Evolutionary conservation across 2,888 invertebrate species (phyloP).

Genomic region (Metallyticus violacea): DNA sequence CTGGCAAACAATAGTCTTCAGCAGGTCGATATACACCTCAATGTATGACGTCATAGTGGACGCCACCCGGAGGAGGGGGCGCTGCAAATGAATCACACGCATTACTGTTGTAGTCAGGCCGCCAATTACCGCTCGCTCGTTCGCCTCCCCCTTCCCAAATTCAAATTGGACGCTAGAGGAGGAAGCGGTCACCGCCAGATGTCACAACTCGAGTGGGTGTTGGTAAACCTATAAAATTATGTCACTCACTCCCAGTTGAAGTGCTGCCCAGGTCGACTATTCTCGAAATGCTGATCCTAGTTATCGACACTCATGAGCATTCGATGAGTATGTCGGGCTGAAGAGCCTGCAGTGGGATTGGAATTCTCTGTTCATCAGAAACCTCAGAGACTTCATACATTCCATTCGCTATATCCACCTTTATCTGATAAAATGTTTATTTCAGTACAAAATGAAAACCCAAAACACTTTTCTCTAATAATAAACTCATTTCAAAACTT

Average conservation of each 20-base stretch:
- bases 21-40: not conserved
- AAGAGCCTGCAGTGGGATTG: not conserved
- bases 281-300: not conserved
- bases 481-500: too few species aligned
- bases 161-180: not conserved
- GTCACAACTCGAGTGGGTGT: not conserved
- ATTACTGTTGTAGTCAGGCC: not conserved
- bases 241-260: too few species aligned
- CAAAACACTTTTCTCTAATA: too few species aligned
- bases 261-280: not conserved
- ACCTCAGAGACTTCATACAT: too few species aligned
- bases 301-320: not conserved
- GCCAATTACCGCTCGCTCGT: not conserved
- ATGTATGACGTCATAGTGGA: not conserved
- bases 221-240: not conserved
- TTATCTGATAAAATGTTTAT: too few species aligned
- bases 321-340: not conserved
- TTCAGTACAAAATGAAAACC: too few species aligned
- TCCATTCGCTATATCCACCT: too few species aligned
- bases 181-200: not conserved
- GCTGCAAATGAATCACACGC: not conserved
- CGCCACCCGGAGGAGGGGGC: too few species aligned
- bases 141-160: not conserved
- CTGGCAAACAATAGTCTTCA: not conserved
- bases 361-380: too few species aligned